Evolutionary conservation across 2,888 invertebrate species (phyloP), one percentile per base, ranked within the genome.

Genomic region (Nemotelus nigrinus): DNA sequence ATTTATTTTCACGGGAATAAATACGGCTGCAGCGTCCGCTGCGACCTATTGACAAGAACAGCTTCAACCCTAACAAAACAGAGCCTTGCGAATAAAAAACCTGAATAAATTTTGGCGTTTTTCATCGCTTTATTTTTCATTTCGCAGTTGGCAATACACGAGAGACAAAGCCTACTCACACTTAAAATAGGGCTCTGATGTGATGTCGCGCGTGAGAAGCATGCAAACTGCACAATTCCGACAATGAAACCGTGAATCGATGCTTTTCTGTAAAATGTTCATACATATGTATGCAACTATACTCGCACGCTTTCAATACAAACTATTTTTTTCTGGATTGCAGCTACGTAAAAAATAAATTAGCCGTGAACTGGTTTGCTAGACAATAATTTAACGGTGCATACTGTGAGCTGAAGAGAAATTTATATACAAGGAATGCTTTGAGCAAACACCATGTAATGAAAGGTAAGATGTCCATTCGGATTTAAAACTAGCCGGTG

Each of bases 171-270:
- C 44, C 43, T 47, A 25, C 25, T 25, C 25, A 60, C 63, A 74
- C 53, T 78, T 74, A 64, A 65, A 64, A 67, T 72, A 25, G 68
- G 74, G 72, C 71, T 76, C 71, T 78, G 25, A 75, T 78, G 77
- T 77, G 76, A 67, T 78, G 78, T 25, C 25, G 76, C 78, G 77
- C 78, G 78, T 78, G 78, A 78, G 78, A 50, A 78, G 67, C 78
- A 78, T 78, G 77, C 78, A 67, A 72, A 25, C 25, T 25, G 68
- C 74, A 63, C 41, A 25, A 63, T 60, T 63, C 41, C 47, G 47
- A 48, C 63, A 55, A 55, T 25, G 25, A 25, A 25, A 25, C 25
- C 25, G 25, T 25, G 25, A 60, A 63, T 50, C 74, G 10, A 74
- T 48, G 39, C 25, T 25, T 25, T 25, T 25, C 25, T 25, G 25